A percentile compares a stretch with the other conserved stretches of the same genome.
Conservation (phyloP, 2,888 invertebrate genomes). For the Galerucella pusilla region DNA sequence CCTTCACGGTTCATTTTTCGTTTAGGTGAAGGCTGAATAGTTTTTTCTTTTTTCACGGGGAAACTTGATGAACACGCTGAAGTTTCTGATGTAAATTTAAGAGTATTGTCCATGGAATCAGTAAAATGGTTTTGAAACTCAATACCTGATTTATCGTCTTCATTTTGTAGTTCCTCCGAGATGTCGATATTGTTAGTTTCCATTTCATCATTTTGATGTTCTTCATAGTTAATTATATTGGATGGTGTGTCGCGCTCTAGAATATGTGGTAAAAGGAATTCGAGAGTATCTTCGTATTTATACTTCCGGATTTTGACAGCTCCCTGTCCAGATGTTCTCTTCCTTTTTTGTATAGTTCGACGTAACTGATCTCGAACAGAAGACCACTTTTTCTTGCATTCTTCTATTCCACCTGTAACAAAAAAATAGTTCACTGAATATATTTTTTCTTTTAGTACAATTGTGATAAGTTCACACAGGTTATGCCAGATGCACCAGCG, state of each 20-base stretch:
- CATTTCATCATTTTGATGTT: no score
- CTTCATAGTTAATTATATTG: not conserved
- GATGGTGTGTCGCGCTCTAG: not conserved
- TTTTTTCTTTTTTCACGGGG: not conserved
- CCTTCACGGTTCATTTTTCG: not conserved
- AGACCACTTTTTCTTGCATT: constrained; percentile 16
- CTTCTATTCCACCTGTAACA: constrained; percentile 2
- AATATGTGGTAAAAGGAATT: not conserved
- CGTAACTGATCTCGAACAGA: constrained; percentile 10
- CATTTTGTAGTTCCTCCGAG: not conserved
- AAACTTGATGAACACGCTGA: not conserved
- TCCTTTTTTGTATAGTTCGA: constrained; percentile 5
- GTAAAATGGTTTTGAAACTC: no score
- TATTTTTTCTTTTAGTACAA: no score
- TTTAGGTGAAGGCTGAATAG: not conserved
- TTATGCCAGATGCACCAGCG: no score
- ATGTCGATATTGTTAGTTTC: no score
- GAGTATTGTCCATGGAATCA: no score
- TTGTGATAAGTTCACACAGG: no score
- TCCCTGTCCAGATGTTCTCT: not conserved
- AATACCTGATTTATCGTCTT: no score
- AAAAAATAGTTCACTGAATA: not conserved
- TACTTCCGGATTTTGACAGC: no score
- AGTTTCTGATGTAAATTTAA: no score
- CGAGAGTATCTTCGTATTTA: not conserved